Base-by-base conservation (phyloP, 2,113 vertebrate genomes). In the Aphyosemion australe region DNA sequence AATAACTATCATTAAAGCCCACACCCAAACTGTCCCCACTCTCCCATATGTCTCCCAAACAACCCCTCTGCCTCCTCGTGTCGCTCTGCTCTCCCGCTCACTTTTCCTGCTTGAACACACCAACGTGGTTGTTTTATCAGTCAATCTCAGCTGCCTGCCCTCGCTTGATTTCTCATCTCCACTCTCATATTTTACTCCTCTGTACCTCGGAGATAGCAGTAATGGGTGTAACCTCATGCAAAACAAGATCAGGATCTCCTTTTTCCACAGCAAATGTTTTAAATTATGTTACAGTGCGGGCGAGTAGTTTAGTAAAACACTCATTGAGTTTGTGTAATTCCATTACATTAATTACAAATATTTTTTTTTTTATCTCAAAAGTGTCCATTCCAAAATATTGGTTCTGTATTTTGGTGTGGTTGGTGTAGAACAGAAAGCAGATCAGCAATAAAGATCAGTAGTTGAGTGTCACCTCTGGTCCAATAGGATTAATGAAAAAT, bases 1-100 rank as follows among this genome's bases (percentile, higher is more conserved):
- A 76, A 79, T 72, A 69, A 48, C 79, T 72, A 65, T 83, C 62
- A 82, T 84, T 78, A 69, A 55, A 51, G 48, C 53, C 31, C 66
- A 58, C 53, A 54, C 58, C 43, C 20, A 12, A 3, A 61, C 42
- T 63, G 52, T 50, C 32, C 31, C 52, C 6, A 1, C 53, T 53
- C 64, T 50, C 41, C 50, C 12, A 12, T 60, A 16, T 56, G n/a
- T 37, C 58, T 67, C 8, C 7, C 37, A 69, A 31, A 51, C 19
- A 50, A 42, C 34, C 32, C 12, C 12, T 19, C 34, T 37, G 34
- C 13, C 37, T 26, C 13, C 49, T n/a, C 20, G 13, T 15, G 19
- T 42, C 45, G 41, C 39, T 18, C 6, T 5, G 1, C 6, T 20
- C 39, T 26, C 13, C 10, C 9, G 45, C 26, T 56, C 34, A 10